phyloP scores from a whole-genome alignment of 1,140 invertebrate genomes.

The Heterodera schachtii region DNA sequence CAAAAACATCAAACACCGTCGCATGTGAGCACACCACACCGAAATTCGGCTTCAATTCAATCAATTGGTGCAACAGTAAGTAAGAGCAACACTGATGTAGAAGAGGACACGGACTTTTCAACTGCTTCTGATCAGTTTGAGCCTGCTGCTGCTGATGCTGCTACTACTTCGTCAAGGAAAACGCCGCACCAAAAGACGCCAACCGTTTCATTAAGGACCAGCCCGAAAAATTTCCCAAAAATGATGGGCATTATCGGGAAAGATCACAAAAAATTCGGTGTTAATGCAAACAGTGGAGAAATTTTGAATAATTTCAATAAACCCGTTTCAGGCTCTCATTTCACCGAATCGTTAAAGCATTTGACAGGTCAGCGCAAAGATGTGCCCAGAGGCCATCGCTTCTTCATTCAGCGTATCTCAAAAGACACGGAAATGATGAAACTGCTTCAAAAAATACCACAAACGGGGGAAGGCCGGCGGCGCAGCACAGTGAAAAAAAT shows the following conservation, averaged over 20 bases:
- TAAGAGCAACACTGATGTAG: background rate
- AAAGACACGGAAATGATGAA: background rate
- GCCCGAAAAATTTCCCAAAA: background rate
- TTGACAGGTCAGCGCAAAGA: background rate
- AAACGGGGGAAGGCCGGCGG: background rate
- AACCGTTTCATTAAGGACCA: no score
- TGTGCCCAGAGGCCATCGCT: background rate
- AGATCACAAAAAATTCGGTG: background rate
- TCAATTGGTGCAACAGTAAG: background rate
- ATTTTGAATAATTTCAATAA: background rate
- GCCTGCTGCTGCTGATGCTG: no score
- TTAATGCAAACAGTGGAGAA: background rate
- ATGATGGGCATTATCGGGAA: background rate
- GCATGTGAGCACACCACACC: background rate
- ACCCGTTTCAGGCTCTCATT: background rate
- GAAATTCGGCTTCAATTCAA: no score
- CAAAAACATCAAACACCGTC: background rate
- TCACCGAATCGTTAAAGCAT: constrained; percentile 2
- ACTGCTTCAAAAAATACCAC: background rate
- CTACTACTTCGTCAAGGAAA: no score
- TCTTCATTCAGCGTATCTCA: background rate
- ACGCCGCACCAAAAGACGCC: no score
- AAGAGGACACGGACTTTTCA: no score
- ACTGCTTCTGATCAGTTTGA: no score
- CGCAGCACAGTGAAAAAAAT: background rate